Evolutionary conservation across 2,797 vertebrate genomes (phyloP), one percentile per base, ranked within the genome.

Genomic region (Manis javanica): DNA sequence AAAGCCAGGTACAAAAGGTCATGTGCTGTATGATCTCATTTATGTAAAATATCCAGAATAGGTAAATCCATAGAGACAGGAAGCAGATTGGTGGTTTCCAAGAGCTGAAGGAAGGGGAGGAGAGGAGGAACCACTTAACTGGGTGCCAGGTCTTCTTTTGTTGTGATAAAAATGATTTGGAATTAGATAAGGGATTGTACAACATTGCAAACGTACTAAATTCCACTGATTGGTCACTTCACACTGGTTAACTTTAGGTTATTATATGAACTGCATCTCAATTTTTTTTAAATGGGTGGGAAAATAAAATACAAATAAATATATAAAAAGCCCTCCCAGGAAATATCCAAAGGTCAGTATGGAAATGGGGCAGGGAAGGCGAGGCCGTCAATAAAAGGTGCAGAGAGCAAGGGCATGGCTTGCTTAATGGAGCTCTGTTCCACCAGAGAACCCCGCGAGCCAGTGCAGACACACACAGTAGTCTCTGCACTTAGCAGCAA

Each of bases 291-390:
- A 82, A 68, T 13, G 39, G 39, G 42, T 37, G 23, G 51, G 79
- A 10, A 94, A 92, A 61, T 74, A 21, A 61, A 42, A 34, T n/a
- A 57, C 51, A 87, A 18, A 64, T 88, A 72, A 85, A 66, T 61
- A 37, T 18, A 14, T 26, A 46, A 72, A 78, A 82, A 69, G 4
- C 26, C 42, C 21, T 16, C 16, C 31, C 26, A 34, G 42, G 42
- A 63, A 16, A 29, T 74, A 49, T 1, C n/a, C 53, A 7, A 3
- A 31, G n/a, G 57, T 3, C 23, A 57, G 15, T 13, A 24, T 18
- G 39, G n/a, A 71, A 39, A 51, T 26, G 46, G 63, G 51, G 16
- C 51, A 24, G 23, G 42, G 15, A 39, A 34, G 3, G 55, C 23
- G 16, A 61, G n/a, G 24, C 13, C 0, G n/a, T 16, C 24, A 19